Conservation (phyloP, 2,797 vertebrate genomes). For the Ctenosaura bakeri region DNA sequence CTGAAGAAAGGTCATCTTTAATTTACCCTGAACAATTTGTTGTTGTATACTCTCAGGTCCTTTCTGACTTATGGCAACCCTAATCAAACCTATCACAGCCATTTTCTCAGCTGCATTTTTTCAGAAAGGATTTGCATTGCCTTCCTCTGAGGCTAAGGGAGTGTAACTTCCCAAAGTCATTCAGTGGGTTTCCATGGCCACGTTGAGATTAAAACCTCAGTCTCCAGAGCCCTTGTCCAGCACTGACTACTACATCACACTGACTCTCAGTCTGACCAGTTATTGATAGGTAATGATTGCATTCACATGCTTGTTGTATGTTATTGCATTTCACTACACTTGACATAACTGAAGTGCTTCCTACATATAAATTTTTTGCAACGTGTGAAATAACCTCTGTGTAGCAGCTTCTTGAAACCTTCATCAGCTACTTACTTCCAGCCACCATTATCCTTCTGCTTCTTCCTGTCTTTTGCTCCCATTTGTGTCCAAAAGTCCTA, state of each 20-base stretch:
- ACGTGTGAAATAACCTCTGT: not conserved
- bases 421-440: not conserved
- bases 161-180: too few relatives aligned
- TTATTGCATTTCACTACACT: not conserved
- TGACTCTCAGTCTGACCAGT: not conserved
- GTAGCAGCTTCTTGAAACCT: not conserved
- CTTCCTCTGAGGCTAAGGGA: too few relatives aligned
- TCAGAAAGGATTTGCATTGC: too few relatives aligned
- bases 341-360: slow-evolving; percentile 5
- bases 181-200: too few relatives aligned
- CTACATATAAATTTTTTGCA: not conserved
- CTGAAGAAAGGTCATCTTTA: not conserved
- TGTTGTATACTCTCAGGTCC: too few relatives aligned
- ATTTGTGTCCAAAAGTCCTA: not conserved
- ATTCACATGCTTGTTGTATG: not conserved
- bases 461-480: not conserved
- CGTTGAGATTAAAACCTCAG: too few relatives aligned
- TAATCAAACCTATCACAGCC: too few relatives aligned
- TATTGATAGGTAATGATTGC: not conserved
- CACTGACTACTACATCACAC: not conserved
- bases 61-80: too few relatives aligned
- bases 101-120: too few relatives aligned
- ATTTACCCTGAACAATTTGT: not conserved
- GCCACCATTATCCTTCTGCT: not conserved
- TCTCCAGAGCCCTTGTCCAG: too few relatives aligned